Conservation (phyloP, 1,140 invertebrate genomes). For the Brachionus rubens region DNA sequence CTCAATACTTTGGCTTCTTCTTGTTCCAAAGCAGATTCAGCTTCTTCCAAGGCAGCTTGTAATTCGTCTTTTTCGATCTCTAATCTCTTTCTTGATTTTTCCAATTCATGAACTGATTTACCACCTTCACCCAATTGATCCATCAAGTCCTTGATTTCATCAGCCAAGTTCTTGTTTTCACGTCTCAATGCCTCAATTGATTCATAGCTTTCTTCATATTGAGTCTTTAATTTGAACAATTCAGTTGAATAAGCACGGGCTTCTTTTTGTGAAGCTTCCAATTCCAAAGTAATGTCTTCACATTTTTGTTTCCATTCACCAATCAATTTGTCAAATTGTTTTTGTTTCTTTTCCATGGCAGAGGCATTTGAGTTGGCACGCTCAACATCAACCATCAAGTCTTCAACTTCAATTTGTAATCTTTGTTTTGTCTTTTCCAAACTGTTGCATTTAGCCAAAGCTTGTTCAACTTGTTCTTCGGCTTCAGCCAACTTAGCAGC, state of each 20-base stretch:
- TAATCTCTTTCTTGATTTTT: constrained; percentile 92
- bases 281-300: constrained; percentile 89
- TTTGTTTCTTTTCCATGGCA: constrained; percentile 98
- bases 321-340: constrained; percentile 98
- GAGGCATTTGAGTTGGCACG: constrained; percentile 73
- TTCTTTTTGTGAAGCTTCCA: constrained; percentile 97
- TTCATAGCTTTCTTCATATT: constrained; percentile 91
- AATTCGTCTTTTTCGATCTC: constrained; percentile 99
- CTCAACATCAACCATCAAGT: constrained; percentile 94
- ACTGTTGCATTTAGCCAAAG: constrained; percentile 90
- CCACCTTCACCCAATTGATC: constrained; percentile 98
- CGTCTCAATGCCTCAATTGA: constrained; percentile 92
- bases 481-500: constrained; percentile 91
- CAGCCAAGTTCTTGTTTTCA: constrained; percentile 97
- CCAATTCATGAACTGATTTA: constrained; percentile 83
- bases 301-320: constrained; percentile 99
- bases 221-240: constrained; percentile 94
- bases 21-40: constrained; percentile 95
- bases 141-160: constrained; percentile 72
- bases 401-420: constrained; percentile 92
- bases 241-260: constrained; percentile 98
- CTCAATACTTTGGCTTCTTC: constrained; percentile 70
- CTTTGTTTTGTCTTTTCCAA: constrained; percentile 96
- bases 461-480: constrained; percentile 73
- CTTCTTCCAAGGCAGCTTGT: constrained; percentile 95